Base-by-base conservation (phyloP, 2,113 vertebrate genomes). In the Engystomops pustulosus region DNA sequence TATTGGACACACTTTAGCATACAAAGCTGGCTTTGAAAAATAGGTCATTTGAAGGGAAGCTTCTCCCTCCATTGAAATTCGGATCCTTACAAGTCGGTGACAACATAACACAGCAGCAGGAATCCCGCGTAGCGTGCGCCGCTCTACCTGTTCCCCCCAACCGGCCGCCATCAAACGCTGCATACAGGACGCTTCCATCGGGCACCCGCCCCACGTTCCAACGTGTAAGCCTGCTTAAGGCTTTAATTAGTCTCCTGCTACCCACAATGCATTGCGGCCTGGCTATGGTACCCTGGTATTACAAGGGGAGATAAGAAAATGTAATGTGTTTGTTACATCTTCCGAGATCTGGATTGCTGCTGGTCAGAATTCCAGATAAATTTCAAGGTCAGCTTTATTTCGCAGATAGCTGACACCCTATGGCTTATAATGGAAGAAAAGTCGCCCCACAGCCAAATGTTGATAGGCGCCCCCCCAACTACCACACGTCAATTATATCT, bases 191-290 rank as follows among this genome's bases (percentile, higher is more conserved):
- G 53, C 55, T 36, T 75, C 55, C 70, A 47, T 76, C 55, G 10
- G 14, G 12, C 32, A 44, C 30, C 51, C n/a, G 20, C 23, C n/a
- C 69, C 25, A 44, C 15, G 23, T 23, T 18, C 34, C 68, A n/a
- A 68, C 10, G 17, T n/a, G 51, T 32, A 41, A 25, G 7, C 15
- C 44, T 45, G 53, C 25, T 65, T 70, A 8, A 11, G 55, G 55
- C 70, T 83, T 83, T 75, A 83, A 83, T 83, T 75, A 65, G 70
- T 75, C 53, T 65, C 41, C n/a, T 10, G 18, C 17, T 60, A 83
- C 53, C 41, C 55, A 76, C 8, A 2, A 51, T 62, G 36, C 70
- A 47, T n/a, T 75, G 70, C 36, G 14, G 23, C n/a, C n/a, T n/a
- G n/a, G n/a, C n/a, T n/a, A n/a, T n/a, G n/a, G n/a, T n/a, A 18